Percentiles rank a stretch among this genome's conserved stretches.
Conservation (phyloP, 1,140 invertebrate genomes). For the Microvelia longipes region DNA sequence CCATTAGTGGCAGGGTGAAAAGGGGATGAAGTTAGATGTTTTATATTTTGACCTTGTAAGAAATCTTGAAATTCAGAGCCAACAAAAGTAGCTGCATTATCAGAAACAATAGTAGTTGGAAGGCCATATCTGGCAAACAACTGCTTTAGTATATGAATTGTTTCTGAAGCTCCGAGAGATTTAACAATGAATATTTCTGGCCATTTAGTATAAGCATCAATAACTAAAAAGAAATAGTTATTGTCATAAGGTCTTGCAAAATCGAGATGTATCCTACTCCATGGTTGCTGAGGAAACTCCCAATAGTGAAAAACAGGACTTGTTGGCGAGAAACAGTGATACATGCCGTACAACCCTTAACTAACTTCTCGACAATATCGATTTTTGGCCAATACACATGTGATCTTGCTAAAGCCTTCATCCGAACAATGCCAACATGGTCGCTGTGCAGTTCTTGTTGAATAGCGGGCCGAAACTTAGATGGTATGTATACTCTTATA, state of each 20-base stretch:
- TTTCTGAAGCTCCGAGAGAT: neutral
- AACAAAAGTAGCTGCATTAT: neutral
- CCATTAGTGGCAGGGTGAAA: neutral
- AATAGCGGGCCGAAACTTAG: neutral
- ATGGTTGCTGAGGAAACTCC: neutral
- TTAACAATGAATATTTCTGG: neutral
- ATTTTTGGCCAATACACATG: neutral
- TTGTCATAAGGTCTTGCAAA: neutral
- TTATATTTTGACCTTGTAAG: neutral
- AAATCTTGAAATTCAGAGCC: neutral
- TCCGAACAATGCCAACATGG: neutral
- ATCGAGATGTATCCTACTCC: neutral
- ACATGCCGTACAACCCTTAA: neutral
- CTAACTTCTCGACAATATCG: neutral
- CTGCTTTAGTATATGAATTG: neutral
- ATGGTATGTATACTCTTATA: neutral
- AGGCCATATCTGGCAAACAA: neutral
- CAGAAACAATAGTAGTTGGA: neutral
- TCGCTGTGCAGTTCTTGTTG: neutral
- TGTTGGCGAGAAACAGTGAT: neutral
- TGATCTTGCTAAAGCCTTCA: neutral
- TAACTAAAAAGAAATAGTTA: constrained; percentile 26
- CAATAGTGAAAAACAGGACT: neutral
- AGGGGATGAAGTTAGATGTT: neutral
- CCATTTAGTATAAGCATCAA: constrained; percentile 24